Evolutionary conservation across 2,888 invertebrate genomes (phyloP), one percentile per base, ranked within the genome.

Genomic region (Rapana venosa): DNA sequence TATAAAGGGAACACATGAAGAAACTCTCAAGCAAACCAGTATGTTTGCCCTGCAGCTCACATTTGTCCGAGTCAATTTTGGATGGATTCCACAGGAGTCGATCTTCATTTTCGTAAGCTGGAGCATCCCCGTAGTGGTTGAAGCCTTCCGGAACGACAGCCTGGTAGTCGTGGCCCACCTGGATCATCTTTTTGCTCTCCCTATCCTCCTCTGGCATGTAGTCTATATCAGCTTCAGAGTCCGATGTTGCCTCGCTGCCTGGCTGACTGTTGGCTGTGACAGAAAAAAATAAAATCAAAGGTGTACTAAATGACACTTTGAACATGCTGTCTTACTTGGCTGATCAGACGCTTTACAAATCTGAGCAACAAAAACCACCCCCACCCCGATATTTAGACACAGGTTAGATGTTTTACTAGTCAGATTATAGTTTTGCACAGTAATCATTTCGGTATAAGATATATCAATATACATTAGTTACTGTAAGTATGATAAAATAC

Each of bases 81-180:
- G 97, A 97, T 0, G 99, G 98, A 95, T 98, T 98, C 99, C 99
- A 99, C 20, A 99, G 96, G 88, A 99, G 97, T 96, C 98, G 98
- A 95, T 99, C 99, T 95, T 99, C 98, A 96, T 99, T 99, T 92
- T 95, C 95, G 93, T 95, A 95, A 6, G 95, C 95, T 93, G 96
- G 96, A n/a, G 98, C 98, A 96, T 99, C 99, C 94, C 98, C 99
- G 96, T 99, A 99, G 94, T 97, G 98, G 94, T 98, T 98, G 32
- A 99, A 97, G 0, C 98, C 98, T 95, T 98, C 98, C 0, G 99
- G 99, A 94, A 99, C 98, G 90, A 97, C 97, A 5, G 99, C 99
- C 97, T 99, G 99, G 96, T 98, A 99, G 95, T 98, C 98, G 92
- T 97, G 97, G 32, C 99, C 99, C 56, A 99, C 98, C 98, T 98